Evolutionary conservation across 2,113 vertebrate genomes (phyloP).

Genomic region (Alexandromys fortis): DNA sequence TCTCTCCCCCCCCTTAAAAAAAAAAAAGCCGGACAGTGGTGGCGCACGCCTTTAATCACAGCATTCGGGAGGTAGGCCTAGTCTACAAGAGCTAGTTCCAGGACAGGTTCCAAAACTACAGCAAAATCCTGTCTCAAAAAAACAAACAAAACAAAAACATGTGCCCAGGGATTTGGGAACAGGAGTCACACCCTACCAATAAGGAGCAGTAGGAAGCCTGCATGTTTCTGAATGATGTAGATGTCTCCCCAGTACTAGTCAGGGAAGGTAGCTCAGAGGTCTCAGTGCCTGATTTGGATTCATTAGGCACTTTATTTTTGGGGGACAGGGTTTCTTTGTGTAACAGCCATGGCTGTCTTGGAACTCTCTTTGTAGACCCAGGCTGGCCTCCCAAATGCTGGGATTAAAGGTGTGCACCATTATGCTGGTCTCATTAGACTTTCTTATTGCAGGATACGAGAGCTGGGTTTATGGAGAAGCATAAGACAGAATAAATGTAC

Average conservation of each 20-base stretch:
- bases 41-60: too few species aligned
- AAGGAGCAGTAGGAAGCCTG: background rate
- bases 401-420: background rate
- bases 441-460: constrained; percentile 11
- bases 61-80: too few species aligned
- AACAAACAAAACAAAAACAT: background rate
- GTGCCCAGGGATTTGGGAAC: constrained; percentile 8
- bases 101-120: too few species aligned
- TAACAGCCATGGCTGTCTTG: background rate
- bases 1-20: too few species aligned
- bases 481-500: constrained; percentile 32
- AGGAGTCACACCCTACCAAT: background rate
- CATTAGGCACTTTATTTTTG: background rate
- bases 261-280: background rate
- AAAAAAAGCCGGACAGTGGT: too few species aligned
- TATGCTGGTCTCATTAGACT: background rate
- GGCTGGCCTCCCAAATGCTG: background rate
- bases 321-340: background rate
- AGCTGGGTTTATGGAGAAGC: constrained; percentile 41
- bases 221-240: background rate
- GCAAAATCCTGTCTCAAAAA: too few species aligned
- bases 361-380: background rate
- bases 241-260: background rate
- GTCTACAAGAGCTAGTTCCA: too few species aligned
- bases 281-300: constrained; percentile 32